phyloP scores from a whole-genome alignment of 2,797 vertebrate species.

The Sus cebifrons region DNA sequence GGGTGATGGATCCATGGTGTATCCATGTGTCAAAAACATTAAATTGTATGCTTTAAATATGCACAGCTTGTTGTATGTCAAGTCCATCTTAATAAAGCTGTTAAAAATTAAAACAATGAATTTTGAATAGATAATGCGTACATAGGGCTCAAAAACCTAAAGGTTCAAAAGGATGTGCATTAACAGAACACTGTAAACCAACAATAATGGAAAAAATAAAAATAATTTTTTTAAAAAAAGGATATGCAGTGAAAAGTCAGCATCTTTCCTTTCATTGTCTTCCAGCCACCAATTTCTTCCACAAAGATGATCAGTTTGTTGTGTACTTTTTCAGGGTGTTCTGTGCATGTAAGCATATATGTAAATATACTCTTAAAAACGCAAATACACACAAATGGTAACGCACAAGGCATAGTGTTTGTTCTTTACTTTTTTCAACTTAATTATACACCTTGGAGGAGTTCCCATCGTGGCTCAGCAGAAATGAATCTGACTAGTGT shows the following conservation, averaged over 20 bases:
- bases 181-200: no score
- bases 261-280: neutral
- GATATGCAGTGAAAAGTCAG: neutral
- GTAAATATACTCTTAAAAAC: neutral
- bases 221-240: neutral
- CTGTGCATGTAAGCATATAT: neutral
- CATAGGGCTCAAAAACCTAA: neutral
- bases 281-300: neutral
- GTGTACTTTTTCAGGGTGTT: neutral
- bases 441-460: neutral
- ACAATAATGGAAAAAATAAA: no score
- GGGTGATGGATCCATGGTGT: neutral
- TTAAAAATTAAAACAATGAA: neutral
- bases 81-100: neutral
- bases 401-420: neutral
- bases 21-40: neutral
- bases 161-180: neutral
- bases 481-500: no score
- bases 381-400: neutral
- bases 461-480: fast-evolving
- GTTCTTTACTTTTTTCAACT: neutral
- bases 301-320: neutral
- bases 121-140: neutral
- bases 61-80: neutral
- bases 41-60: neutral